phyloP scores from a whole-genome alignment of 2,797 vertebrate genomes.

The Sebastes minor region DNA sequence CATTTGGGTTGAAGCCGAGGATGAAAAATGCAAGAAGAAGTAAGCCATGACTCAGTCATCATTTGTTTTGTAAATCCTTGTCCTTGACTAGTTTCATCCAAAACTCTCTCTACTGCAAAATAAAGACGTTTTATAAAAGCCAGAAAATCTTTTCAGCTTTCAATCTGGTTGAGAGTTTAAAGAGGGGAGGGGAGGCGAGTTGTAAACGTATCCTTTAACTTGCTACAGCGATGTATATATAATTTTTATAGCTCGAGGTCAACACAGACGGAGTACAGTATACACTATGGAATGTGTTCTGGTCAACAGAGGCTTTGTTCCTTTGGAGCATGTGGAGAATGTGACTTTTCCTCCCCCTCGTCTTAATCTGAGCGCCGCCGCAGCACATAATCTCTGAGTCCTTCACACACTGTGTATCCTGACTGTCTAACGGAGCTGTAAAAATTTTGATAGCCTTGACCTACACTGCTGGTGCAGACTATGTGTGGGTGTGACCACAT shows the following conservation, averaged over 20 bases:
- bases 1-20: not conserved
- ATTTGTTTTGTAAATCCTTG: constrained; percentile 20
- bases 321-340: constrained; percentile 57
- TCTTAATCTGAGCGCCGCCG: constrained; percentile 56
- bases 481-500: not conserved
- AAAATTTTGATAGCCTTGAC: constrained; percentile 40
- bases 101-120: constrained; percentile 7
- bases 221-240: not conserved
- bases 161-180: not conserved
- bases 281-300: constrained; percentile 53
- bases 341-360: constrained; percentile 55
- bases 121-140: constrained; percentile 1
- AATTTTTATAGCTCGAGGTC: constrained; percentile 21
- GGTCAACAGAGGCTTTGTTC: constrained; percentile 72
- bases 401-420: constrained; percentile 14
- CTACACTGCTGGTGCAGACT: not conserved
- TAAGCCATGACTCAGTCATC: constrained; percentile 1
- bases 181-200: not conserved
- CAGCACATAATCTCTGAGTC: constrained; percentile 48
- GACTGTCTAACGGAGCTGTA: constrained; percentile 3
- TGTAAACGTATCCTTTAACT: constrained; percentile 2
- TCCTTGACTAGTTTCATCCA: constrained; percentile 5
- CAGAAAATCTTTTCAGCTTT: constrained; percentile 8
- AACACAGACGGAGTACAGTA: constrained; percentile 34
- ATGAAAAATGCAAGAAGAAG: not conserved